Base-by-base conservation (phyloP, 2,113 vertebrate species). In the Pachypanchax playfairii region DNA sequence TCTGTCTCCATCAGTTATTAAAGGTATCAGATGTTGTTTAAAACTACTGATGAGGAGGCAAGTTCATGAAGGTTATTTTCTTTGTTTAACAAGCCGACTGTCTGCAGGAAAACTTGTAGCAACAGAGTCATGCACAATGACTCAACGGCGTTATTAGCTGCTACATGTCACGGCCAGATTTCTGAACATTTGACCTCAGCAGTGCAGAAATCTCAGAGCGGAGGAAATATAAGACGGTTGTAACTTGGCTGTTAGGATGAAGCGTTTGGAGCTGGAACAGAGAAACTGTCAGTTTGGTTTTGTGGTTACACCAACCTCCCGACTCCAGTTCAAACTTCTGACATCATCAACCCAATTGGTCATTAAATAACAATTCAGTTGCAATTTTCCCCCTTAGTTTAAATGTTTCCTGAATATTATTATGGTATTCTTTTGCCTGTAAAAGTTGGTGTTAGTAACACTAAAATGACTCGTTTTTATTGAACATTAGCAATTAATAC, bases 201-300 rank as follows among this genome's bases (percentile, higher is more conserved):
- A 9, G 35, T n/a, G 51, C 51, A 62, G 44, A 63, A 63, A 41
- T 17, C 58, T 55, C 50, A 33, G 47, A 68, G 39, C 66, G 0
- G 29, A 49, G 15, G 69, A 65, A 38, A 72, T 46, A 4, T n/a
- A 52, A 72, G 46, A 61, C 60, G 21, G 52, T 17, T 50, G 51
- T 31, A 70, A 39, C 0, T 63, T 31, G 22, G 52, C 60, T 58
- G 61, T 21, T 31, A 28, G 47, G 38, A 57, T 28, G 47, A 47
- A 22, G 46, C 56, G 36, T 43, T 51, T 71, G 68, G 51, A 77
- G 50, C 31, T 14, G 44, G 51, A 72, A 48, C 64, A 67, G 39
- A 52, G 9, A 43, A 70, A 26, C 47, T 18, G 4, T 10, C 11
- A 17, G 17, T 63, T 62, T 63, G 52, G 18, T 35, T 73, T 69